A percentile compares a stretch with the other conserved stretches of the same genome.
Evolutionary conservation across 2,113 vertebrate genomes (phyloP).

Genomic region (Glaucidium brasilianum): DNA sequence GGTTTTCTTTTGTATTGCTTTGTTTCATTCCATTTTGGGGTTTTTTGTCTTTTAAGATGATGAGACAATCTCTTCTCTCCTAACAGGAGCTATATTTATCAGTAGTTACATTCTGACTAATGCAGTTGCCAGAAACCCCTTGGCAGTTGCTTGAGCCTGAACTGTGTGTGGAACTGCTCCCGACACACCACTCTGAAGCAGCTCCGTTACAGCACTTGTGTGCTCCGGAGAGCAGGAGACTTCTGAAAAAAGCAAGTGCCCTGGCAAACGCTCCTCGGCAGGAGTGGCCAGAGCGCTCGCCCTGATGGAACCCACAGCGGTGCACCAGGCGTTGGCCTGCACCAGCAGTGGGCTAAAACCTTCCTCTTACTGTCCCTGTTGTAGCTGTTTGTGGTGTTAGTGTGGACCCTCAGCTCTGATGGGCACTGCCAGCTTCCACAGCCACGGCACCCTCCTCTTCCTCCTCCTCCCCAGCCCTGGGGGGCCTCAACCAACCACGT

Average conservation of each 20-base stretch:
- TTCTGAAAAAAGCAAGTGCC: too few relatives aligned
- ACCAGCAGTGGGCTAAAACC: neutral
- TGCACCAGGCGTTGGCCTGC: neutral
- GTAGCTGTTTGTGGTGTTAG: neutral
- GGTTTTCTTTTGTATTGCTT: neutral
- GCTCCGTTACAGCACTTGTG: too few relatives aligned
- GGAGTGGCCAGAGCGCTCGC: neutral
- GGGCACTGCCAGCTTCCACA: fast-evolving
- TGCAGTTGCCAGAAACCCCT: neutral
- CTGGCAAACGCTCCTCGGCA: neutral
- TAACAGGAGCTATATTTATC: too few relatives aligned
- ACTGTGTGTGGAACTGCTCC: neutral
- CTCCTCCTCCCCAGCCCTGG: too few relatives aligned
- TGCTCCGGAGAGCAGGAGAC: neutral
- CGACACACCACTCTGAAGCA: fast-evolving
- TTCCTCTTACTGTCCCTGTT: neutral
- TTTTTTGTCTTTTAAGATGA: neutral
- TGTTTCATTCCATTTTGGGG: fast-evolving
- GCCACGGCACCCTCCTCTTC: neutral
- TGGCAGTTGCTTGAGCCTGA: neutral
- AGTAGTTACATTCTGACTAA: too few relatives aligned
- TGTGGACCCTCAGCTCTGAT: neutral
- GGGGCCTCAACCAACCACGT: neutral
- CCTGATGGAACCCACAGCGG: fast-evolving
- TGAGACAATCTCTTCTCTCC: neutral